A percentile compares a stretch with the other conserved stretches of the same genome.
These are phyloP conservation scores for Cladorhizidae sp. DNA, from an alignment of 37 sponge, comb jelly and placozoan species.

Conservation along the genomic window DNA sequence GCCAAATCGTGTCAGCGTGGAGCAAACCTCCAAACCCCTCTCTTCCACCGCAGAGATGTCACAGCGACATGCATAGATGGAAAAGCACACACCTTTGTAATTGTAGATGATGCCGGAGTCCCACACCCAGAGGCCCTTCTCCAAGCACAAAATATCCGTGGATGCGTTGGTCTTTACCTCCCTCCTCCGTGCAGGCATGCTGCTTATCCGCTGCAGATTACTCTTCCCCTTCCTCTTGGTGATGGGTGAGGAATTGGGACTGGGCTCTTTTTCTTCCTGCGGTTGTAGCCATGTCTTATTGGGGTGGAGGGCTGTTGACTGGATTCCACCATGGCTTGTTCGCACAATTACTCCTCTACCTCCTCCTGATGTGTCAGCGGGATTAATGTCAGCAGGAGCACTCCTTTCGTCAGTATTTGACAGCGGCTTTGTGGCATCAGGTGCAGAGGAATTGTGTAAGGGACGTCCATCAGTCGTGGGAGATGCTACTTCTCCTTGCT, in stretches of 20 bases:
- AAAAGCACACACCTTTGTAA: constrained; percentile 9
- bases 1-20: constrained; percentile 33
- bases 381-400: background rate
- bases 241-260: constrained; percentile 1
- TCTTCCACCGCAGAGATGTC: constrained; percentile 69
- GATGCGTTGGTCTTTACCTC: background rate
- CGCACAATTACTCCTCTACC: too few relatives aligned
- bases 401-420: background rate
- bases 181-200: constrained; percentile 11
- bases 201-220: background rate
- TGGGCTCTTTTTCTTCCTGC: background rate
- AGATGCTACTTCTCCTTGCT: background rate
- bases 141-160: constrained; percentile 12
- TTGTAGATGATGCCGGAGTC: constrained; percentile 45
- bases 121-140: constrained; percentile 43
- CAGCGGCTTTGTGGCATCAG: background rate
- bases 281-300: background rate
- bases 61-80: constrained; percentile 29
- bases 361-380: too few relatives aligned
- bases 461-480: too few relatives aligned
- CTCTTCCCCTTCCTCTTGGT: background rate
- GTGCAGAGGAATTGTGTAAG: too few relatives aligned
- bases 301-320: too few relatives aligned
- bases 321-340: too few relatives aligned
- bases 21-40: constrained; percentile 71